A percentile compares a stretch with the other conserved stretches of the same genome.
These are phyloP conservation scores for Carduelis carduelis DNA, from an alignment of 2,797 vertebrate genomes.

Conservation along the genomic window DNA sequence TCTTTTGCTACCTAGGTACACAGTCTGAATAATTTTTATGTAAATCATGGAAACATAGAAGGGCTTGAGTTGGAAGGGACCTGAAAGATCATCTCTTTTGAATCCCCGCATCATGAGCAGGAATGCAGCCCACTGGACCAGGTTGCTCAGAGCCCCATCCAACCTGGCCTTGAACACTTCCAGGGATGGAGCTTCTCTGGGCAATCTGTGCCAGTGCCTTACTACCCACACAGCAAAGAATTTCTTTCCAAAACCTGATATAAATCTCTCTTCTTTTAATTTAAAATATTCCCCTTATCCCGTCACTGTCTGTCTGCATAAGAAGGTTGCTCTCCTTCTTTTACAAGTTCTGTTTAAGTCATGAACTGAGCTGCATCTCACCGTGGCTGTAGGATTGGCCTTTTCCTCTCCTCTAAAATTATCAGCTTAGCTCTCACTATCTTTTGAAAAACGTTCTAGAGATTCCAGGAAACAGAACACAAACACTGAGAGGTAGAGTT, in stretches of 20 bases:
- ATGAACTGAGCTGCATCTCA: not conserved
- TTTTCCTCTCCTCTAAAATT: not conserved
- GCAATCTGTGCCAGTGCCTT: not conserved
- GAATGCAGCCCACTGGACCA: not conserved
- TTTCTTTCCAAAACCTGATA: not conserved
- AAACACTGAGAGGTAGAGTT: not conserved
- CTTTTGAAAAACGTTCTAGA: not conserved
- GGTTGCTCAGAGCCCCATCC: not conserved
- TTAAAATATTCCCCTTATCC: not conserved
- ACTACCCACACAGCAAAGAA: not conserved
- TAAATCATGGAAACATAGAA: not conserved
- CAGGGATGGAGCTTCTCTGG: not conserved
- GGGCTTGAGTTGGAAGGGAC: not conserved
- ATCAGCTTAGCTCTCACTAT: not conserved
- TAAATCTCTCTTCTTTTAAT: not conserved
- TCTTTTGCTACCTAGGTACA: not conserved
- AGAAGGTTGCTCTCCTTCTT: not conserved
- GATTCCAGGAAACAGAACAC: not conserved
- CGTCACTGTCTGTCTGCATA: not conserved
- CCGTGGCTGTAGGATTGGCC: not conserved
- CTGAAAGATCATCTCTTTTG: accelerated
- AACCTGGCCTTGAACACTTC: not conserved
- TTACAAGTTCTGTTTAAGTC: not conserved
- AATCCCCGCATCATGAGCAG: accelerated
- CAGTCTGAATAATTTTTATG: not conserved